Conservation (phyloP, 1,140 invertebrate species). For the Oryzaephilus surinamensis region DNA sequence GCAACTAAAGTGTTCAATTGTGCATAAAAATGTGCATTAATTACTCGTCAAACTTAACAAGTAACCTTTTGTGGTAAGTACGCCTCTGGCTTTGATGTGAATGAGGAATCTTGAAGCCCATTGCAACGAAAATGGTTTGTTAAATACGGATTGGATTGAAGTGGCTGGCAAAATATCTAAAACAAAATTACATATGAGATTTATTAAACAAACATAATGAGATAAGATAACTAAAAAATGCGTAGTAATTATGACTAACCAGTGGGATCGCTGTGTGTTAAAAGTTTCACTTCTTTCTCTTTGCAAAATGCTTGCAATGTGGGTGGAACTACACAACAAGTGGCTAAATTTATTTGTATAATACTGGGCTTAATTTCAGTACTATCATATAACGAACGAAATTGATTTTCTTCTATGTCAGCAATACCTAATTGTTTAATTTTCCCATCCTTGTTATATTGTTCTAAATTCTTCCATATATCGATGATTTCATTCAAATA, state of each 20-base stretch:
- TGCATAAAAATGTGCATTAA: not conserved
- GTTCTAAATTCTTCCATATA: slow-evolving; percentile 64
- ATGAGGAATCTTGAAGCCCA: slow-evolving; percentile 79
- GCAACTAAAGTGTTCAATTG: no score
- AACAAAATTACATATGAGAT: slow-evolving; percentile 23
- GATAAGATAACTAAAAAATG: not conserved
- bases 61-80: slow-evolving; percentile 77
- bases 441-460: slow-evolving; percentile 51
- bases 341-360: slow-evolving; percentile 90
- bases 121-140: slow-evolving; percentile 37
- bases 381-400: slow-evolving; percentile 66
- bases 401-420: slow-evolving; percentile 72
- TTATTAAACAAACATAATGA: not conserved
- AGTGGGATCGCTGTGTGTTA: slow-evolving; percentile 90
- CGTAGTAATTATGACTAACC: slow-evolving; percentile 45
- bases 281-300: slow-evolving; percentile 80
- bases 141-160: slow-evolving; percentile 42
- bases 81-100: slow-evolving; percentile 79
- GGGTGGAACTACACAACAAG: slow-evolving; percentile 91
- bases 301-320: slow-evolving; percentile 82
- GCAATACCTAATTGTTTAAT: slow-evolving; percentile 73
- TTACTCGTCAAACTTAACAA: slow-evolving; percentile 18
- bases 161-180: slow-evolving; percentile 50
- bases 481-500: slow-evolving; percentile 53
- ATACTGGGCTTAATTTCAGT: slow-evolving; percentile 81